Evolutionary conservation across 2,113 vertebrate genomes (phyloP).

Genomic region (Apodemus sylvaticus): DNA sequence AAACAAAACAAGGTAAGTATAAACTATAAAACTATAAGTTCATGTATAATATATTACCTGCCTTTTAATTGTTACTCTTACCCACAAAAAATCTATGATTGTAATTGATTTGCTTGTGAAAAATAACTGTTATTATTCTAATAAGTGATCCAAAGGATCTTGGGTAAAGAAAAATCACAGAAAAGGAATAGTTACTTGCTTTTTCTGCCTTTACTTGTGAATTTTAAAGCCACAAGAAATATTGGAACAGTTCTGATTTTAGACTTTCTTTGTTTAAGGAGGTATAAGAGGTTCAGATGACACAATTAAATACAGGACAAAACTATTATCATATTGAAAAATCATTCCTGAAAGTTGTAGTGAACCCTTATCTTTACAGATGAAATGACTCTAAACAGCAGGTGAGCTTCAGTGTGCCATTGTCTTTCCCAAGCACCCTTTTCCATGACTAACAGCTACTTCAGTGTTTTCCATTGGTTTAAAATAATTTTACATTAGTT

Average conservation of each 20-base stretch:
- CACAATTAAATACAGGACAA: background rate
- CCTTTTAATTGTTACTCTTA: background rate
- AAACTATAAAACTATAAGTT: background rate
- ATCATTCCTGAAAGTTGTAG: background rate
- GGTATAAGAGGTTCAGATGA: background rate
- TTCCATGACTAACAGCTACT: background rate
- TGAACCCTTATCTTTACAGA: background rate
- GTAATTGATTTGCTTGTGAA: background rate
- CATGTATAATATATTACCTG: background rate
- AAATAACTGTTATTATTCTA: background rate
- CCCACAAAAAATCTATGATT: background rate
- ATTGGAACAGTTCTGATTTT: background rate
- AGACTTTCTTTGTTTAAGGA: background rate
- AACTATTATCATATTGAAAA: background rate
- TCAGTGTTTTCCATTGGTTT: background rate
- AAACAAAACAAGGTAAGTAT: background rate
- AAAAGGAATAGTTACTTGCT: background rate
- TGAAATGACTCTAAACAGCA: background rate
- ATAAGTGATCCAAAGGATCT: background rate
- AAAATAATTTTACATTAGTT: background rate
- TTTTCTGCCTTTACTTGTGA: background rate
- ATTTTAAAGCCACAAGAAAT: background rate
- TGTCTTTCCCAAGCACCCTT: background rate
- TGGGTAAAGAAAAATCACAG: background rate
- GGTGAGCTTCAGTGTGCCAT: background rate